Evolutionary conservation across 2,113 vertebrate genomes (phyloP).

Genomic region (Callipepla squamata): DNA sequence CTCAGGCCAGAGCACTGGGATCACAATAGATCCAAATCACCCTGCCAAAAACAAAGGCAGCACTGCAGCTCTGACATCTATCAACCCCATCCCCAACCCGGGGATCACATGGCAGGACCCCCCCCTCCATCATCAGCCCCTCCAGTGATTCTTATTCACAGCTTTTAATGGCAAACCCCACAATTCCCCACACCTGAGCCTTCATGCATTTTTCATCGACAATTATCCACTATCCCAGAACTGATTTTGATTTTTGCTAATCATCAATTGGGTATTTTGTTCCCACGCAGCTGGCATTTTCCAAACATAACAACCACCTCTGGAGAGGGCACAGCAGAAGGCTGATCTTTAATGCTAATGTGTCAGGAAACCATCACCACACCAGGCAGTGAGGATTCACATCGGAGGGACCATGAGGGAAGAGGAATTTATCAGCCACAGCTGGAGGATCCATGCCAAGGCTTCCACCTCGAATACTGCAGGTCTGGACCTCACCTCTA

Average conservation of each 20-base stretch:
- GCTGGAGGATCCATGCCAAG: not conserved
- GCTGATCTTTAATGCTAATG: slow-evolving; percentile 58
- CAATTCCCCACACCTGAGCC: slow-evolving; percentile 29
- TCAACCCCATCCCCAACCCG: not conserved
- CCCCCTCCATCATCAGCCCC: not conserved
- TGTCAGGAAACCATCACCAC: slow-evolving; percentile 42
- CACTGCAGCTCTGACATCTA: not conserved
- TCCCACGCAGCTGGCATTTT: slow-evolving; percentile 70
- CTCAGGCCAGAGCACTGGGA: not conserved
- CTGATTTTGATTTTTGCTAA: slow-evolving; percentile 70
- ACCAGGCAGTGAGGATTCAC: slow-evolving; percentile 40
- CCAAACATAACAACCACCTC: slow-evolving; percentile 63
- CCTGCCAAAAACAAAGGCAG: not conserved
- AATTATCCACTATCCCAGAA: slow-evolving; percentile 43
- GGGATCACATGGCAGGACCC: not conserved
- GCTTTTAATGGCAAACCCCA: slow-evolving; percentile 65
- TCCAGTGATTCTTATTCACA: slow-evolving; percentile 49
- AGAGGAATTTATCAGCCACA: not conserved
- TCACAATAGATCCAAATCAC: rapidly evolving
- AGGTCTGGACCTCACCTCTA: not conserved
- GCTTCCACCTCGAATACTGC: not conserved
- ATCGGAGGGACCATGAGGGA: not conserved
- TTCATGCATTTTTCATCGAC: slow-evolving; percentile 72
- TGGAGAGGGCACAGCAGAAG: slow-evolving; percentile 55
- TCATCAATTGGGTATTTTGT: slow-evolving; percentile 69